Evolutionary conservation across 2,113 vertebrate species (phyloP), one percentile per base, ranked within the genome.

Genomic region (Macheiramphus alcinus): DNA sequence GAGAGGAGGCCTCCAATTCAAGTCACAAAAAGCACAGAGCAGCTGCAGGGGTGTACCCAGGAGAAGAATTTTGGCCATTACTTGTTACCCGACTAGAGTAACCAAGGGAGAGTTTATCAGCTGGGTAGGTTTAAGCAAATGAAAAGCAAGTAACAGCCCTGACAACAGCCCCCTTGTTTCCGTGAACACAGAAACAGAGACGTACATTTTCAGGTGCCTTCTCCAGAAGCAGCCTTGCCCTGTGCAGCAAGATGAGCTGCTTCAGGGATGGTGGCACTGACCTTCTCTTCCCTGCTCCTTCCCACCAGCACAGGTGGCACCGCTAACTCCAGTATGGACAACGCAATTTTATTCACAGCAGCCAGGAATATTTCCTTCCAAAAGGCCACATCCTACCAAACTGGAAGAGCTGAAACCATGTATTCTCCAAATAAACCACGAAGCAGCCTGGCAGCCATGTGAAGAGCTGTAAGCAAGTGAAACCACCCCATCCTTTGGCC

Each of bases 1-100:
- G 10, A 67, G 10, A 2, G 16, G 32, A 43, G 10, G 74, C 70
- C 36, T 50, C 58, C 23, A 76, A 14, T 53, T 43, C 14, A 62
- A 80, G 71, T 53, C 62, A 78, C 34, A 66, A 21, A 43, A 78
- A 66, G 6, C 17, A 56, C 42, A 38, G 70, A 88, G 74, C 48
- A 73, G 48, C 36, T 18, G 3, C 68, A 55, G 16, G 5, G 6
- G 5, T 50, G 19, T 29, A 40, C 0, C 0, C 12, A 12, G 48
- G 17, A 86, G 23, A 21, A 86, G 38, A 72, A 80, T 56, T 9
- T 55, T 29, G n/a, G n/a, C 38, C 16, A 8, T 42, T 42, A 7
- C 40, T 71, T 91, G 18, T 71, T 36, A 45, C 42, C 7, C 0
- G 0, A 43, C 22, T 70, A 29, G 79, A 67, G 18, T 67, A 58